These are phyloP conservation scores for Thalassophryne amazonica DNA, from an alignment of 2,797 vertebrate species.

Conservation along the genomic window DNA sequence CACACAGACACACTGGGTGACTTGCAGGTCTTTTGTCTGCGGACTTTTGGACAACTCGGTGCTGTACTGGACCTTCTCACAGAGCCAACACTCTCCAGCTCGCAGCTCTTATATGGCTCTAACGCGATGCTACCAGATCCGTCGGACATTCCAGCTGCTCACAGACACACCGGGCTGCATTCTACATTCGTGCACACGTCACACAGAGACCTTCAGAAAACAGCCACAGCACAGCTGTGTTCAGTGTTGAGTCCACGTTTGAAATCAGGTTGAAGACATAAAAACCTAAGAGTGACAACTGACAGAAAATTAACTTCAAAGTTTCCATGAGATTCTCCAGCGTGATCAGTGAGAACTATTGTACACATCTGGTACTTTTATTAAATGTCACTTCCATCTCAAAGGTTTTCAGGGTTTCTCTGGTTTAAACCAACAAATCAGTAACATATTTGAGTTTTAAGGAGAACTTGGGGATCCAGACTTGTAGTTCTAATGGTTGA, in stretches of 20 bases:
- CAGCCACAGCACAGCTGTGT: background rate
- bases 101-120: slow-evolving; percentile 21
- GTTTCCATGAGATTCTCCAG: too few relatives aligned
- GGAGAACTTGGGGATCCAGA: background rate
- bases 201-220: background rate
- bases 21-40: background rate
- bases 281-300: background rate
- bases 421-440: too few relatives aligned
- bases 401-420: slow-evolving; percentile 25
- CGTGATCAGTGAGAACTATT: too few relatives aligned
- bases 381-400: background rate
- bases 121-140: slow-evolving; percentile 14
- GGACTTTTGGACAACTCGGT: slow-evolving; percentile 14
- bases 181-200: background rate
- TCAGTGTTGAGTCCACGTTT: too few relatives aligned
- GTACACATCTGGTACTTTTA: too few relatives aligned
- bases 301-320: background rate
- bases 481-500: slow-evolving; percentile 8
- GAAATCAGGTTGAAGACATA: background rate
- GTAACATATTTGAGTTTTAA: too few relatives aligned
- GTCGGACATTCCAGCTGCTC: slow-evolving; percentile 9
- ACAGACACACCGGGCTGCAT: background rate
- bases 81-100: slow-evolving; percentile 1
- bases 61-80: background rate
- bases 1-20: background rate